These are phyloP conservation scores for Clarias batrachus DNA, from an alignment of 2,113 vertebrate species.

Conservation along the genomic window DNA sequence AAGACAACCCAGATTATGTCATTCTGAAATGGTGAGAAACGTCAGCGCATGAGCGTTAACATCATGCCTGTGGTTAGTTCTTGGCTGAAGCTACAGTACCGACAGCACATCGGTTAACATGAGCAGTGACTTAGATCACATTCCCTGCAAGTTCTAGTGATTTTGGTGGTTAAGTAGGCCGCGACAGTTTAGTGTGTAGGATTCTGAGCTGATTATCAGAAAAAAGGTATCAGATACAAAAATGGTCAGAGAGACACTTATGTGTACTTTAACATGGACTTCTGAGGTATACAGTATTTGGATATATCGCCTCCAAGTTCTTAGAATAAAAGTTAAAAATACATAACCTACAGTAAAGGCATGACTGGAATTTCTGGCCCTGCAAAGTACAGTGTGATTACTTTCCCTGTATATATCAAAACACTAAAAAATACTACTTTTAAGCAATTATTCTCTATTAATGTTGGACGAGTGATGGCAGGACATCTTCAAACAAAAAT, in stretches of 20 bases:
- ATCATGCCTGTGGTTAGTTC: constrained; percentile 35
- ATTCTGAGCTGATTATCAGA: neutral
- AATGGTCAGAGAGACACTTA: neutral
- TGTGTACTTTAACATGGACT: neutral
- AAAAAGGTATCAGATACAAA: neutral
- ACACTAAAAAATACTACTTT: too few species aligned
- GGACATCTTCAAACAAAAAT: neutral
- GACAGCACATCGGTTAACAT: constrained; percentile 13
- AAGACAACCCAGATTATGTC: constrained; percentile 36
- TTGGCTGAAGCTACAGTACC: neutral
- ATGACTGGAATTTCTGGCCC: neutral
- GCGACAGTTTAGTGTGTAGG: neutral
- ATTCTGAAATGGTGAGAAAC: constrained; percentile 29
- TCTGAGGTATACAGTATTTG: neutral
- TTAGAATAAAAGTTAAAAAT: neutral
- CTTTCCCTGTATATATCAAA: neutral
- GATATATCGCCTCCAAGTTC: too few species aligned
- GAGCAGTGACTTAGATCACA: constrained; percentile 1
- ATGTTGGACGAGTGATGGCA: neutral
- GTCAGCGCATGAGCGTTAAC: constrained; percentile 30
- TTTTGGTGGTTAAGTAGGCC: neutral
- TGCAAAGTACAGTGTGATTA: neutral
- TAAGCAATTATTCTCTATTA: too few species aligned
- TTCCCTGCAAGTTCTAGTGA: neutral
- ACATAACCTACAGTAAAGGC: too few species aligned